Percentiles rank a stretch among this genome's conserved stretches.
Conservation (phyloP, 2,113 vertebrate species). For the Myxocyprinus asiaticus region DNA sequence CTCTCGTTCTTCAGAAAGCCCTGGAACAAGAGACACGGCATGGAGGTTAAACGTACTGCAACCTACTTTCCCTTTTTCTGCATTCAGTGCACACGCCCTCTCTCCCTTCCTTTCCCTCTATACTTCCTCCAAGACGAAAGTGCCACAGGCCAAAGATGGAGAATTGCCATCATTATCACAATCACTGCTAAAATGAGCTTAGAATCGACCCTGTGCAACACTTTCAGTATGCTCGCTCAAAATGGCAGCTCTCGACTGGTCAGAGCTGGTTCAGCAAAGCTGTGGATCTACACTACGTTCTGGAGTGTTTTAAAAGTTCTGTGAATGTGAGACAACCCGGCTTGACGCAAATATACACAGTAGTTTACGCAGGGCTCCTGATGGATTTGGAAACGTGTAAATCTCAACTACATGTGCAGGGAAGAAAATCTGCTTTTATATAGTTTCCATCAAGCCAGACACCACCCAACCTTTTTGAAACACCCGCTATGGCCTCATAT, state of each 20-base stretch:
- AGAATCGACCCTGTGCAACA: constrained; percentile 14
- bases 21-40: constrained; percentile 69
- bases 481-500: too few relatives aligned
- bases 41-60: constrained; percentile 48
- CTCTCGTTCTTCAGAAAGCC: constrained; percentile 98
- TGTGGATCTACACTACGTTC: constrained; percentile 17
- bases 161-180: constrained; percentile 41
- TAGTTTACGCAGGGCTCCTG: not conserved
- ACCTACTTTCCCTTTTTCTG: constrained; percentile 47
- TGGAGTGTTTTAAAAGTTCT: constrained; percentile 36
- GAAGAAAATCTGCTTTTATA: too few relatives aligned
- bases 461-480: not conserved
- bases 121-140: constrained; percentile 43
- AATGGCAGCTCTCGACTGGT: constrained; percentile 34
- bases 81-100: constrained; percentile 40
- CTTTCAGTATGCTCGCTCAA: constrained; percentile 7
- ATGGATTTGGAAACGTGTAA: not conserved
- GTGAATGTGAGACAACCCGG: not conserved
- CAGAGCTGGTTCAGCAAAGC: constrained; percentile 10
- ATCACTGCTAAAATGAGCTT: constrained; percentile 25
- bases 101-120: constrained; percentile 25
- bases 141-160: constrained; percentile 37
- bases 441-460: too few relatives aligned
- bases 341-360: constrained; percentile 1
- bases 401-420: not conserved